phyloP scores from a whole-genome alignment of 2,113 vertebrate species.

The Atrichornis clamosus region DNA sequence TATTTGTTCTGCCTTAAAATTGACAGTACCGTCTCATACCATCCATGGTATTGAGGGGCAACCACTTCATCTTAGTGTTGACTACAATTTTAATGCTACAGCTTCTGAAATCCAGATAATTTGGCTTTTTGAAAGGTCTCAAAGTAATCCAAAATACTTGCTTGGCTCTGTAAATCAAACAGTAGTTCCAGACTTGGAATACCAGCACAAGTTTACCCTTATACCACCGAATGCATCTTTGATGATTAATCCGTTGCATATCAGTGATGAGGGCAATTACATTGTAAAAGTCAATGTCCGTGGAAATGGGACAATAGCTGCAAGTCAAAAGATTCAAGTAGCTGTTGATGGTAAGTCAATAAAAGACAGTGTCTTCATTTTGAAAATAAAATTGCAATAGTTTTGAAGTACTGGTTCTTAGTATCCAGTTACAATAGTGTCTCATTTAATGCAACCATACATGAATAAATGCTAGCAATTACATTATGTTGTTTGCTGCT shows the following conservation, averaged over 20 bases:
- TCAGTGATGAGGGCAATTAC: slow-evolving; percentile 78
- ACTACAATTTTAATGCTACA: slow-evolving; percentile 70
- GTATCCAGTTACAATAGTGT: not conserved
- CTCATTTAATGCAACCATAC: not conserved
- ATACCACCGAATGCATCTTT: slow-evolving; percentile 76
- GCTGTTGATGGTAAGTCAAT: slow-evolving; percentile 77
- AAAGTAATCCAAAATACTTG: slow-evolving; percentile 69
- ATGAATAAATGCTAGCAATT: not conserved
- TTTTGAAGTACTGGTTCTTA: not conserved
- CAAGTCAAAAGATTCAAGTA: slow-evolving; percentile 76
- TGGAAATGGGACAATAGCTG: slow-evolving; percentile 71
- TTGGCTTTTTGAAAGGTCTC: slow-evolving; percentile 77
- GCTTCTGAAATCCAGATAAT: slow-evolving; percentile 79
- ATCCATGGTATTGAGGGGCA: slow-evolving; percentile 75
- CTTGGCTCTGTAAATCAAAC: slow-evolving; percentile 72
- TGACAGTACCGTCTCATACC: slow-evolving; percentile 70
- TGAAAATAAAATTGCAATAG: not conserved
- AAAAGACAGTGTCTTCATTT: not conserved
- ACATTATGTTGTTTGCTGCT: not conserved
- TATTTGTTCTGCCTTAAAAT: slow-evolving; percentile 70
- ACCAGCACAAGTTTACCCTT: slow-evolving; percentile 76
- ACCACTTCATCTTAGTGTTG: slow-evolving; percentile 72
- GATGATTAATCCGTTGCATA: slow-evolving; percentile 70
- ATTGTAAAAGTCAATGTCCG: slow-evolving; percentile 78
- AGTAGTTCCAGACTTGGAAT: slow-evolving; percentile 79